Conservation (phyloP, 64 coral and sea anemone genomes). For the Actinia tenebrosa region DNA sequence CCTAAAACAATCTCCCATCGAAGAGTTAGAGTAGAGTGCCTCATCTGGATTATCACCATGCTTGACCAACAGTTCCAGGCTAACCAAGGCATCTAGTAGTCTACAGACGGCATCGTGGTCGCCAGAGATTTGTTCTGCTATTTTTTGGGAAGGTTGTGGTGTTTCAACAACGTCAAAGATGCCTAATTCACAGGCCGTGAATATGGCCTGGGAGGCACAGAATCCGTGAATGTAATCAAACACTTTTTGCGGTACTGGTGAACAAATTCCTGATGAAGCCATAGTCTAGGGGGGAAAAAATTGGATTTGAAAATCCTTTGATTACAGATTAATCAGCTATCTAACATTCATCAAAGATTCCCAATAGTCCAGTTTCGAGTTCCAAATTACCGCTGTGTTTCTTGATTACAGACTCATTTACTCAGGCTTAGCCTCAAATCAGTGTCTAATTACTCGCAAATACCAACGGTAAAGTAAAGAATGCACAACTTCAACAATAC, state of each 20-base stretch:
- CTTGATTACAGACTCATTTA: no score
- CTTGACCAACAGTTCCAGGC: conserved; percentile 34
- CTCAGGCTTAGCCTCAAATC: no score
- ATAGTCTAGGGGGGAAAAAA: neutral
- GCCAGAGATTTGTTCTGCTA: conserved; percentile 17
- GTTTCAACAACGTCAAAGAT: conserved; percentile 40
- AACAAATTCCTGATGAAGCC: neutral
- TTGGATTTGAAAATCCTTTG: neutral
- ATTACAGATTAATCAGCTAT: no score
- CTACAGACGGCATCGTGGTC: conserved; percentile 20
- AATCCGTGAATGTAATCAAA: conserved; percentile 22
- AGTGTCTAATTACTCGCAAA: no score
- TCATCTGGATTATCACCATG: neutral
- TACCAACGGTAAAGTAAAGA: no score
- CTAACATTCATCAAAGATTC: no score
- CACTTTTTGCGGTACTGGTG: neutral
- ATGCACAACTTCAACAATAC: no score
- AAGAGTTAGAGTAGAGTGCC: neutral
- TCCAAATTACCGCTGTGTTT: no score
- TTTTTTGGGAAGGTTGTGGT: conserved; percentile 13
- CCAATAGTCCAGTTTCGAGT: no score
- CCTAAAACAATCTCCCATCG: neutral
- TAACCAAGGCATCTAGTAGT: conserved; percentile 31
- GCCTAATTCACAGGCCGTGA: conserved; percentile 47
- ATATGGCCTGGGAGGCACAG: conserved; percentile 28